Evolutionary conservation across 2,888 invertebrate genomes (phyloP), one percentile per base, ranked within the genome.

Genomic region (Rhingia rostrata): DNA sequence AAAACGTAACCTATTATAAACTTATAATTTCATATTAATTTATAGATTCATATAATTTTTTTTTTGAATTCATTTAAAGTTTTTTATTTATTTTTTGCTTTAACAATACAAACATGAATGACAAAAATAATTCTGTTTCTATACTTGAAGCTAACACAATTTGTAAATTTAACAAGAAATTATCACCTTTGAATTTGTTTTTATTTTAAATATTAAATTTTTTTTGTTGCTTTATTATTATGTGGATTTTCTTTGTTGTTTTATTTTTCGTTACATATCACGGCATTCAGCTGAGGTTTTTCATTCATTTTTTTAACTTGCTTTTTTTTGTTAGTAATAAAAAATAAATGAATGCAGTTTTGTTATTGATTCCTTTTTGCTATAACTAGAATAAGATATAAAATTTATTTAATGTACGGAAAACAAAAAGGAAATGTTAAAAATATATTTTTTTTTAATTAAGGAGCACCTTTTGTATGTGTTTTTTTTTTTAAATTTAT

Each of bases 271-370:
- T 89, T 89, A 89, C 89, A 90, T 90, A 90, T 90, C 90, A 90
- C 90, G 89, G 90, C 89, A 89, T 89, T 90, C 88, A 90, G 90
- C 90, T 90, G 90, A 90, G 90, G 90, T 90, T 89, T 88, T 87
- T 56, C 33, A 53, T 37, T 84, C 14, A 53, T 70, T 56, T 33
- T 73, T 70, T 72, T 37, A 47, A 61, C 6, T 75, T 87, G 58
- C 77, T 22, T 81, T 72, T 79, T 58, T 86, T 58, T 70, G 43
- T 81, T 77, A 75, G 53, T 45, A 66, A 72, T 43, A 72, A 77
- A 77, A 72, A 22, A 22, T 22, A 22, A 22, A 6, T 60, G 60
- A 64, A n/a, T 64, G 30, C 45, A 22, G 22, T 22, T 22, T 22
- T 22, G 58, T 77, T 64, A 43, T 51, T 60, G 58, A 61, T 54